Evolutionary conservation across 2,113 vertebrate genomes (phyloP), one percentile per base, ranked within the genome.

Genomic region (Actenoides lindsayi): DNA sequence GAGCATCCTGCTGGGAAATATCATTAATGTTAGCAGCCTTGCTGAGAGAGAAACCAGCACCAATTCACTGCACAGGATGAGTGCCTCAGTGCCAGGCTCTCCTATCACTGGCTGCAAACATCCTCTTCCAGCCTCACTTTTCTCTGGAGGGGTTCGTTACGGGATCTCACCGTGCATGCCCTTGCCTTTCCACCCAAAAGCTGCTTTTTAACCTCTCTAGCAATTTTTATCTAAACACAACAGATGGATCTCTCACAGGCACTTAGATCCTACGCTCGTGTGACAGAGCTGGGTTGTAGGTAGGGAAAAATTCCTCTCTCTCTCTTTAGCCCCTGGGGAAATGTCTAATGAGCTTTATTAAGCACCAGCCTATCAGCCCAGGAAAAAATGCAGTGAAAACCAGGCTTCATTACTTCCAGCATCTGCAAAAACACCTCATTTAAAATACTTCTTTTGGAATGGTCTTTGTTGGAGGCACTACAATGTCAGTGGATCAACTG

Each of bases 101-200:
- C 71, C 35, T 48, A 5, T 53, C 50, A 9, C 3, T 10, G 44
- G 35, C 63, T 44, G 20, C 41, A 87, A 91, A 65, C 24, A 70
- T n/a, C 16, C 24, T 41, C 31, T 63, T 73, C 41, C 37, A 62
- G 23, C 46, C 25, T 42, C 48, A 35, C 24, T 83, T 83, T 78
- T 50, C 50, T 50, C 37, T 78, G 31, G 41, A 78, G 84, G 39
- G 31, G 76, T 42, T 14, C 15, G 5, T 42, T 57, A 53, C 10
- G 37, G 21, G n/a, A 54, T 75, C 14, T 68, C 3, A 1, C n/a
- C 71, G 25, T 46, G 21, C 0, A 0, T 44, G 59, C 19, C 14
- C 78, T 44, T 54, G 10, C 20, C 48, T 67, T 60, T 59, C 41
- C 23, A 83, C 37, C 44, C 37, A 65, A 86, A 59, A 28, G 28